Conservation (phyloP, 2,888 invertebrate genomes). For the Nemurella pictetii region DNA sequence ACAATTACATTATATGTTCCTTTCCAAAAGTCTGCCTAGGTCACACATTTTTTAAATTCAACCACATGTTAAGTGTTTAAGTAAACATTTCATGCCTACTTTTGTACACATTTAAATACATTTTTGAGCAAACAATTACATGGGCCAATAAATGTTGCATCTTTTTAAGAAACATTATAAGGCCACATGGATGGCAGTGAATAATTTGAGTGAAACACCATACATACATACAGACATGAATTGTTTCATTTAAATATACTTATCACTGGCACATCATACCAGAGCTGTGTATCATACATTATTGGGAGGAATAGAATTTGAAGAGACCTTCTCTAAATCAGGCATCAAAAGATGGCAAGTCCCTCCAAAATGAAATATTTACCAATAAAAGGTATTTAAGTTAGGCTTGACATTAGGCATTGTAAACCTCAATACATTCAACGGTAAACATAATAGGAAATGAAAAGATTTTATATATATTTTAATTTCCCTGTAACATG, state of each 20-base stretch:
- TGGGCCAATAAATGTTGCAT: neutral
- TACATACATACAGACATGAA: neutral
- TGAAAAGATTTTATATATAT: neutral
- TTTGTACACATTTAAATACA: neutral
- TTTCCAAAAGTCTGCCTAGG: neutral
- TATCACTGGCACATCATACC: neutral
- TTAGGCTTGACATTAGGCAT: neutral
- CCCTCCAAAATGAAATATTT: neutral
- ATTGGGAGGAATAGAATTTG: neutral
- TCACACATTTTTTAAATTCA: neutral
- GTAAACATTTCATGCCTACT: neutral
- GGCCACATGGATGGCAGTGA: neutral
- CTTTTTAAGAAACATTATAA: neutral
- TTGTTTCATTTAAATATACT: neutral
- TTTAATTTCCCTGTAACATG: neutral
- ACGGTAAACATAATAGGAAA: neutral
- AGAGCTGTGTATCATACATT: neutral
- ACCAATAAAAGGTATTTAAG: neutral
- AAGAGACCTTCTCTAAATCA: neutral
- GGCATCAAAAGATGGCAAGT: neutral
- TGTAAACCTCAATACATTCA: neutral
- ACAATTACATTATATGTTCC: neutral
- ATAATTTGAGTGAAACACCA: neutral
- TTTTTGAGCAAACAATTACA: neutral
- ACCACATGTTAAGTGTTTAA: neutral